Evolutionary conservation across 2,113 vertebrate species (phyloP), one percentile per base, ranked within the genome.

Genomic region (Chaenogobius annularis): DNA sequence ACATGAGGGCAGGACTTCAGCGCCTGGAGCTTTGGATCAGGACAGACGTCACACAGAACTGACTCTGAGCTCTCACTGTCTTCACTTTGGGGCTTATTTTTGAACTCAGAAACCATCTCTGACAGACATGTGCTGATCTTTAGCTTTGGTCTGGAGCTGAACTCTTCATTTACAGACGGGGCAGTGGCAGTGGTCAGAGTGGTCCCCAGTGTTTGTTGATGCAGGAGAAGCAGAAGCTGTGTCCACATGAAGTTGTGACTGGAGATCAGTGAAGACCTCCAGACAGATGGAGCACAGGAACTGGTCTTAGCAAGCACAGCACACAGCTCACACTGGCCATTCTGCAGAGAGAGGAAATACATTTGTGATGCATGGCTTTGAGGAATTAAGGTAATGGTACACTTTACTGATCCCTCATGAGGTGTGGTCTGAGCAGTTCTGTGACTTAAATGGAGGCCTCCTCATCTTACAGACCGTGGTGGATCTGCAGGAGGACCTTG

Each of bases 241-340:
- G 52, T 55, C 52, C 52, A 55, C 52, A 55, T 55, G 52, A 9
- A 55, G 52, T 55, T 8, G 52, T 55, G 52, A 55, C 52, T 55
- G 52, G 52, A n/a, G n/a, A 55, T 55, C 52, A 55, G 52, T 55
- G 52, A 55, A 55, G 19, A 55, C 52, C 7, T 55, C 52, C 52
- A 55, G 52, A 55, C 52, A 55, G n/a, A 55, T 55, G 52, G 52
- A 55, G 52, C 52, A 55, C 52, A 55, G 52, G 52, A 55, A 55
- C 52, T 55, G 52, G n/a, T 55, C 52, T 10, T 55, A 55, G 52
- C n/a, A n/a, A n/a, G n/a, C n/a, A 55, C 19, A 55, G 52, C 19
- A 55, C 52, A 55, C 52, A 55, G 52, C n/a, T 55, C 52, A 55
- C 52, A 55, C 5, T 7, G 3, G 52, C 52, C 52, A 55, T 55